These are phyloP conservation scores for Andrena minutula DNA, from an alignment of 2,888 invertebrate species.

Conservation along the genomic window DNA sequence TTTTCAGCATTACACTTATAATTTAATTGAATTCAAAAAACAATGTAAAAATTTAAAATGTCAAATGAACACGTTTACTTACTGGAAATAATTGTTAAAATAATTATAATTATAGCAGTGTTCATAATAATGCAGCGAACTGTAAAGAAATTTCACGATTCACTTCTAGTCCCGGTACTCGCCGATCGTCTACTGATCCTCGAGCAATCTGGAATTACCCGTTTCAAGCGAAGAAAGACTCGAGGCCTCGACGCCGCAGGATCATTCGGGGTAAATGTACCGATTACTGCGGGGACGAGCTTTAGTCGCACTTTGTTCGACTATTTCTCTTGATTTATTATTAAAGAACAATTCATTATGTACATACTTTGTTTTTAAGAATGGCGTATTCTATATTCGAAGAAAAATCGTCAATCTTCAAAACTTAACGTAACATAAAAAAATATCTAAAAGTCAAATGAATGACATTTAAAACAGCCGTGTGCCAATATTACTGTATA, in stretches of 20 bases:
- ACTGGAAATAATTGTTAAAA: constrained; percentile 48
- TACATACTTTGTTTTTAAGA: too few relatives aligned
- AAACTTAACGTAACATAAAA: too few relatives aligned
- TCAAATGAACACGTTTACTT: constrained; percentile 43
- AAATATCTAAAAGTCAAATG: too few relatives aligned
- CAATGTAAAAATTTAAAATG: neutral
- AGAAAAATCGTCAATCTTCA: too few relatives aligned
- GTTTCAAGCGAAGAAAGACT: constrained; percentile 11
- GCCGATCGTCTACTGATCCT: constrained; percentile 32
- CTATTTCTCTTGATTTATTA: too few relatives aligned
- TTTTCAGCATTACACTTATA: neutral
- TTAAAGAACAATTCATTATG: too few relatives aligned
- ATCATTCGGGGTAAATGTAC: too few relatives aligned
- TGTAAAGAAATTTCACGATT: neutral
- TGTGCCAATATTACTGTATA: too few relatives aligned
- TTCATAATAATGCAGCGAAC: constrained; percentile 45
- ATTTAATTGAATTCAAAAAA: constrained; percentile 5
- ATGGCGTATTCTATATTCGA: too few relatives aligned
- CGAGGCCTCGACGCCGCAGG: constrained; percentile 6
- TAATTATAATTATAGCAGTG: constrained; percentile 16
- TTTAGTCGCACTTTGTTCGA: too few relatives aligned
- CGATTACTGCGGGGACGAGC: too few relatives aligned
- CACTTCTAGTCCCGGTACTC: neutral
- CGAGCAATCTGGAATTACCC: constrained; percentile 63
- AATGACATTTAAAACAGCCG: too few relatives aligned